Percentiles rank a stretch among this genome's conserved stretches.
Evolutionary conservation across 1,140 invertebrate genomes (phyloP).

Genomic region (Psix sp.): DNA sequence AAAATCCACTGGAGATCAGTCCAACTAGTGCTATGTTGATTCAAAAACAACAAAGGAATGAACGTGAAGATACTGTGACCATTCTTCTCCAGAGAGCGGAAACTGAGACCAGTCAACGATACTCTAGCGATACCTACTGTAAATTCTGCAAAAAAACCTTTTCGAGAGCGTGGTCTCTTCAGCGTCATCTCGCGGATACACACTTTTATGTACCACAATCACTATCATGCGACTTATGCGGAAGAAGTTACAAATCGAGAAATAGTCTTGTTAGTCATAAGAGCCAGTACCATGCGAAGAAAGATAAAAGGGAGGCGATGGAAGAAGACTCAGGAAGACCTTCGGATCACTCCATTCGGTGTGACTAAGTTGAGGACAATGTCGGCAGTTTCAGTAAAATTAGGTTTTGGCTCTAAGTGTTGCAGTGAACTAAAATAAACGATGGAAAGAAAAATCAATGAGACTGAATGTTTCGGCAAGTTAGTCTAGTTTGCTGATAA

Average conservation of each 20-base stretch:
- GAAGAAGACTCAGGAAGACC: too few species aligned
- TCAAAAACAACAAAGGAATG: slow-evolving; percentile 20
- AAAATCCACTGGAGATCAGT: slow-evolving; percentile 9
- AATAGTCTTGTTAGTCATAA: slow-evolving; percentile 79
- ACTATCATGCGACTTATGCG: slow-evolving; percentile 76
- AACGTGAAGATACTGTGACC: slow-evolving; percentile 3
- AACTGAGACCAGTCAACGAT: slow-evolving; percentile 30
- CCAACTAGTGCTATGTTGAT: not conserved
- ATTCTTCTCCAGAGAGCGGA: slow-evolving; percentile 18
- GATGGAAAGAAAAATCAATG: not conserved
- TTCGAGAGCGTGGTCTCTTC: slow-evolving; percentile 77
- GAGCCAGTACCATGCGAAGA: slow-evolving; percentile 77
- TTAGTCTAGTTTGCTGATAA: not conserved
- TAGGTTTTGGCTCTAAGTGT: too few species aligned
- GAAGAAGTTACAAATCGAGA: slow-evolving; percentile 76
- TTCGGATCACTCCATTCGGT: too few species aligned
- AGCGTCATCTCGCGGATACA: slow-evolving; percentile 78
- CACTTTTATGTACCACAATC: slow-evolving; percentile 77
- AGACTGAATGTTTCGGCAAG: not conserved
- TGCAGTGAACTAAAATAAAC: too few species aligned
- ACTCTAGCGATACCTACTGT: slow-evolving; percentile 69
- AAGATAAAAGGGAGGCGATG: slow-evolving; percentile 65
- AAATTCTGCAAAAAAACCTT: slow-evolving; percentile 77
- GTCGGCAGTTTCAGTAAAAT: too few species aligned
- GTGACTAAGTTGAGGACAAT: too few species aligned